Evolutionary conservation across 2,888 invertebrate species (phyloP).

Genomic region (Petrolisthes cinctipes): DNA sequence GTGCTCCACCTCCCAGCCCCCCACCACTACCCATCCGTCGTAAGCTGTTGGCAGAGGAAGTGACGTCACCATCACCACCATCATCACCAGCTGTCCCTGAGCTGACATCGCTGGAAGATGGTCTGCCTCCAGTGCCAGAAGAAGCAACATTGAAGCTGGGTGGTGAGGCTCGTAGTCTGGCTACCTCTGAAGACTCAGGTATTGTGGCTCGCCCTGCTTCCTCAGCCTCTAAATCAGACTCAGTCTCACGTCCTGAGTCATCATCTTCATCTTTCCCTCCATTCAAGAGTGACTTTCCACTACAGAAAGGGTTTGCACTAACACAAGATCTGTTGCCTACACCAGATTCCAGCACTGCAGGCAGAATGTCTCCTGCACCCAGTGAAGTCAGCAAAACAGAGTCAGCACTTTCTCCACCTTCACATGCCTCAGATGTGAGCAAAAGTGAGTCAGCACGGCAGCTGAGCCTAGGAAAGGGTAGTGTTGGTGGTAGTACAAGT

Average conservation of each 20-base stretch:
- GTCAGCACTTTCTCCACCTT: slow-evolving; percentile 67
- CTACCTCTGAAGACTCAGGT: slow-evolving; percentile 65
- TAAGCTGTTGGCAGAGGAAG: slow-evolving; percentile 43
- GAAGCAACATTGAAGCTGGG: slow-evolving; percentile 44
- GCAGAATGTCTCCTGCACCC: slow-evolving; percentile 68
- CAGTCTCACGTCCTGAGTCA: slow-evolving; percentile 66
- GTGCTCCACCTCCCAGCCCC: slow-evolving; percentile 30
- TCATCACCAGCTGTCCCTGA: slow-evolving; percentile 47
- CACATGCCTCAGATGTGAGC: slow-evolving; percentile 68
- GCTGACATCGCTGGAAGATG: slow-evolving; percentile 47
- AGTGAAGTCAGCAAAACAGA: slow-evolving; percentile 68
- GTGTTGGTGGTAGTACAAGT: slow-evolving; percentile 67
- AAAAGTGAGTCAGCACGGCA: slow-evolving; percentile 68
- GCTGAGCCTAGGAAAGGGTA: slow-evolving; percentile 62
- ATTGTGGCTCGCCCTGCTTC: slow-evolving; percentile 66
- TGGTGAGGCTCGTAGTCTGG: slow-evolving; percentile 63
- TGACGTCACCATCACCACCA: slow-evolving; percentile 24
- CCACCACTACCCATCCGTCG: slow-evolving; percentile 38
- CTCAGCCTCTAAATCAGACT: slow-evolving; percentile 66
- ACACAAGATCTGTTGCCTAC: slow-evolving; percentile 67
- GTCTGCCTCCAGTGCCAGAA: slow-evolving; percentile 54
- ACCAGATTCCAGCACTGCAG: slow-evolving; percentile 67
- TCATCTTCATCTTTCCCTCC: slow-evolving; percentile 67
- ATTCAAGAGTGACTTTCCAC: slow-evolving; percentile 66
- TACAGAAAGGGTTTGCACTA: slow-evolving; percentile 67